phyloP scores from a whole-genome alignment of 2,888 invertebrate species.

The Tiphia femorata region DNA sequence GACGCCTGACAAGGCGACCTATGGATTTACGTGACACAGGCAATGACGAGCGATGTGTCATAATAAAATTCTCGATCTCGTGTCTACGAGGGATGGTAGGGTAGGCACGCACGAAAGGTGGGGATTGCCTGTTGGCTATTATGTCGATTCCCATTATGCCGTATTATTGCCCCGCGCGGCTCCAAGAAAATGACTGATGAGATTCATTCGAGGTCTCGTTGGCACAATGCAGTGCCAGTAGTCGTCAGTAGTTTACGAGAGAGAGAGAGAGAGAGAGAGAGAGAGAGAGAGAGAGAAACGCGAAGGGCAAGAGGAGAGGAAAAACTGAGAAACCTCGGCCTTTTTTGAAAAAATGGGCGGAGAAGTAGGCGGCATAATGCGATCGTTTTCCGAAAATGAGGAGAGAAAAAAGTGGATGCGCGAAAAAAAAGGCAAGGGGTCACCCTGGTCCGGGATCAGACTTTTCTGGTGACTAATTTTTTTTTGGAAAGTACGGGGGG shows the following conservation, averaged over 20 bases:
- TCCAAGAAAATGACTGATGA: slow-evolving; percentile 62
- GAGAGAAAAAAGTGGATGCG: slow-evolving; percentile 47
- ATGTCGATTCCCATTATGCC: slow-evolving; percentile 57
- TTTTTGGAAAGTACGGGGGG: slow-evolving; percentile 15
- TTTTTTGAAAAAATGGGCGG: slow-evolving; percentile 36
- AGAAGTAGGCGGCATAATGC: slow-evolving; percentile 65
- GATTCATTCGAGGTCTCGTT: slow-evolving; percentile 28
- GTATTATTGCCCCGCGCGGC: slow-evolving; percentile 52
- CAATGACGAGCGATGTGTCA: slow-evolving; percentile 62
- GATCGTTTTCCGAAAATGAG: slow-evolving; percentile 58
- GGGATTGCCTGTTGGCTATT: slow-evolving; percentile 43
- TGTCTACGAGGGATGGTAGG: slow-evolving; percentile 41
- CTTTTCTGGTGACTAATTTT: neutral
- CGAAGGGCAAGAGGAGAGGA: too few relatives aligned
- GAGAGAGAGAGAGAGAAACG: too few relatives aligned
- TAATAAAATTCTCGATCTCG: slow-evolving; percentile 65
- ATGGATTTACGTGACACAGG: slow-evolving; percentile 41
- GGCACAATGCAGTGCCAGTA: neutral
- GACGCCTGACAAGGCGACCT: slow-evolving; percentile 21
- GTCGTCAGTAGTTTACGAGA: too few relatives aligned
- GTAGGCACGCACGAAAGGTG: neutral
- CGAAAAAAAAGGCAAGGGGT: slow-evolving; percentile 4
- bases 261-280: too few relatives aligned
- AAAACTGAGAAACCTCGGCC: too few relatives aligned
- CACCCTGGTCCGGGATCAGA: neutral